Evolutionary conservation across 2,888 invertebrate genomes (phyloP).

Genomic region (Quadroppia sp.): DNA sequence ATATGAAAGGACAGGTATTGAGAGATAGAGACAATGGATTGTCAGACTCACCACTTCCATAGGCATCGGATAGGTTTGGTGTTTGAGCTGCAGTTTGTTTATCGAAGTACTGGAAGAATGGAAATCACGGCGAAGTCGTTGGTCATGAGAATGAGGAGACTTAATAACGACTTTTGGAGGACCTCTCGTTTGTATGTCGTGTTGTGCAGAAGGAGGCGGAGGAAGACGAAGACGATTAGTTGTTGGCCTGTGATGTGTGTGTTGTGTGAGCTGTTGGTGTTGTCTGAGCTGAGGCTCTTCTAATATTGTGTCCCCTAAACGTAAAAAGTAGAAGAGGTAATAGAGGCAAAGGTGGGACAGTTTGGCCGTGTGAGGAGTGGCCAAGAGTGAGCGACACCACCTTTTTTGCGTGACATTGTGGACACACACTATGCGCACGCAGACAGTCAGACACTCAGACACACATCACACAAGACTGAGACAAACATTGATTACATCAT

Average conservation of each 20-base stretch:
- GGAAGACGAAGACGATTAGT: constrained; percentile 12
- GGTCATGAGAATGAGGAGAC: constrained; percentile 21
- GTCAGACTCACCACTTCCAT: constrained; percentile 23
- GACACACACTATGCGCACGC: constrained; percentile 10
- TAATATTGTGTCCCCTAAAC: constrained; percentile 30
- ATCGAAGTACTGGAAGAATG: not conserved
- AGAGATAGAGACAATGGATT: not conserved
- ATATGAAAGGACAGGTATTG: not conserved
- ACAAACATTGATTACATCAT: constrained; percentile 33
- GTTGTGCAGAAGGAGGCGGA: constrained; percentile 23
- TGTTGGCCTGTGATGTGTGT: not conserved
- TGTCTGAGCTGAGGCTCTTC: constrained; percentile 11
- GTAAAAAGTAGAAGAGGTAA: constrained; percentile 30
- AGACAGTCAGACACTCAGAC: constrained; percentile 27
- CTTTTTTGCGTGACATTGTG: constrained; percentile 29
- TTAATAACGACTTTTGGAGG: constrained; percentile 21
- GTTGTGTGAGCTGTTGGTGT: not conserved
- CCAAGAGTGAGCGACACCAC: constrained; percentile 25
- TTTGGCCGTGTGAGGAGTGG: constrained; percentile 31
- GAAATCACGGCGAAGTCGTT: constrained; percentile 15
- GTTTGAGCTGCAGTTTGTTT: constrained; percentile 15
- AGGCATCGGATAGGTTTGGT: not conserved
- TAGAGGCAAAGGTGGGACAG: constrained; percentile 24
- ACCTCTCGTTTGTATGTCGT: constrained; percentile 19
- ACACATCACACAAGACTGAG: not conserved